These are phyloP conservation scores for Heliconius congener DNA, from an alignment of 1,140 invertebrate species.

Conservation along the genomic window DNA sequence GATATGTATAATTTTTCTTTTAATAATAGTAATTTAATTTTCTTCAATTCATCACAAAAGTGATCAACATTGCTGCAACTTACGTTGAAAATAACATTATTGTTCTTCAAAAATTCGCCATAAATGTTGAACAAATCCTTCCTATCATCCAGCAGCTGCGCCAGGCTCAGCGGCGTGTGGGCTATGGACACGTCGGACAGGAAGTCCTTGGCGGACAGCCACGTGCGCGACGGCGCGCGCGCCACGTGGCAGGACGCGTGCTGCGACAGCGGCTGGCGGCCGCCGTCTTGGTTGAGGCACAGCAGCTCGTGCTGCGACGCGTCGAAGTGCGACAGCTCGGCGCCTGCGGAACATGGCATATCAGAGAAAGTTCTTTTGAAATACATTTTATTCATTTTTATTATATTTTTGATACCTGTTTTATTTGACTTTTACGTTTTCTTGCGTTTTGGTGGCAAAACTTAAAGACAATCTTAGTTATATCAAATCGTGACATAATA, in stretches of 20 bases:
- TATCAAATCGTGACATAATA: too few relatives aligned
- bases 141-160: conserved; percentile 57
- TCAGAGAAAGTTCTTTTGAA: not conserved
- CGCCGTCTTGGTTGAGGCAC: conserved; percentile 68
- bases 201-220: conserved; percentile 69
- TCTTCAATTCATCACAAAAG: too few relatives aligned
- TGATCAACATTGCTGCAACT: conserved; percentile 23
- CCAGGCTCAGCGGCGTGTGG: conserved; percentile 69
- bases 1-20: too few relatives aligned
- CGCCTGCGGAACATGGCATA: conserved; percentile 44
- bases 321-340: conserved; percentile 59
- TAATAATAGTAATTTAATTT: too few relatives aligned
- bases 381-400: too few relatives aligned
- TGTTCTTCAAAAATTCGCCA: conserved; percentile 76
- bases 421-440: too few relatives aligned
- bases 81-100: conserved; percentile 77
- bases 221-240: conserved; percentile 66
- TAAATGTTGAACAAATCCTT: conserved; percentile 74
- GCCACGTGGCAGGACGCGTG: conserved; percentile 65
- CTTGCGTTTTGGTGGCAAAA: too few relatives aligned
- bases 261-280: conserved; percentile 51
- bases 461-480: too few relatives aligned
- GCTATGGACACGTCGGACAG: conserved; percentile 73
- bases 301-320: conserved; percentile 61
- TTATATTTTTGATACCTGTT: too few relatives aligned